Evolutionary conservation across 1,140 invertebrate genomes (phyloP), one percentile per base, ranked within the genome.

Genomic region (Drosophila equinoxialis): DNA sequence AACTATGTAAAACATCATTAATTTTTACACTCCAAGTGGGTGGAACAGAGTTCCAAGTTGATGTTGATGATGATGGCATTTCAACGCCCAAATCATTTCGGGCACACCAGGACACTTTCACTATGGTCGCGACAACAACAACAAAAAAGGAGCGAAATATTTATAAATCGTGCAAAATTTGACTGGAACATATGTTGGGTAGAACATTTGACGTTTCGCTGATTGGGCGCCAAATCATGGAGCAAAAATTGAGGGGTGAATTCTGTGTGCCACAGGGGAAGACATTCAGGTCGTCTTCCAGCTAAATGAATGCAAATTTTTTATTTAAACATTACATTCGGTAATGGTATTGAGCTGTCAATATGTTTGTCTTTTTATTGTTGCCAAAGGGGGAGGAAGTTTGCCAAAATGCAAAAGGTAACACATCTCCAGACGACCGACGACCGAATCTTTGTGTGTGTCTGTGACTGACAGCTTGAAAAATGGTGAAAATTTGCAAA

Each of bases 1-100:
- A 85, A 85, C 81, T 76, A 86, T 82, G 82, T 86, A 82, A 87
- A 87, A 86, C 79, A 86, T 86, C 83, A 86, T 86, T 86, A 86
- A 86, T 87, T 87, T 83, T 65, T 66, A 77, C 74, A 74, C 65
- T 71, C 68, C 14, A 33, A 39, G 54, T 17, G 35, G 6, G 48
- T 55, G 42, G 35, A 51, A 20, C 45, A 11, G 20, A 23, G 14
- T 45, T 60, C 68, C 70, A 54, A 55, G 77, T 71, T 78, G 71
- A 35, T 30, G 30, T 76, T 77, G 74, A 74, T 85, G 82, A 79
- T 84, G 74, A 77, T 85, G 70, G 83, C 74, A 85, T 84, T 76
- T 66, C 77, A 83, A 85, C 82, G 82, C 83, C 83, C 83, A 82
- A 82, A 60, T 87, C 82, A 77, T 77, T 66, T 77, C 59, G 57